Percentiles rank a stretch among this genome's conserved stretches.
These are phyloP conservation scores for Parus major DNA, from an alignment of 2,113 vertebrate genomes.

Conservation along the genomic window DNA sequence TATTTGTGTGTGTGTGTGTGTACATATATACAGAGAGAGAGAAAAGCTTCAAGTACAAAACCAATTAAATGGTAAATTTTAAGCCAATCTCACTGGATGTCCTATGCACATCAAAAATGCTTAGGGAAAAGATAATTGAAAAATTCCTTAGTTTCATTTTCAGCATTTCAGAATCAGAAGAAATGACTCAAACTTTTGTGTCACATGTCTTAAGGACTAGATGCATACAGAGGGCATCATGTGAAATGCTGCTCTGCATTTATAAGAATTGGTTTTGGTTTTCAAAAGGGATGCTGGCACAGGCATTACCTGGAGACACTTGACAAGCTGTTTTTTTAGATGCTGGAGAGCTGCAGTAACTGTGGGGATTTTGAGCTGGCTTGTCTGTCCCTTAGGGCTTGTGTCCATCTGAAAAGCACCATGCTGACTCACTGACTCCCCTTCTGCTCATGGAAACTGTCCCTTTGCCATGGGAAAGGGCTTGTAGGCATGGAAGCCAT, in stretches of 20 bases:
- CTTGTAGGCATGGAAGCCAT: neutral
- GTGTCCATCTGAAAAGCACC: neutral
- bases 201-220: neutral
- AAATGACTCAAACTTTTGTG: neutral
- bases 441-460: neutral
- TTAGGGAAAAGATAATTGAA: neutral
- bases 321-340: neutral
- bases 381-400: neutral
- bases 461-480: neutral
- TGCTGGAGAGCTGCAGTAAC: neutral
- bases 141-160: neutral
- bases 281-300: neutral
- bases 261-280: neutral
- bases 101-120: neutral
- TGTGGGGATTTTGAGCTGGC: neutral
- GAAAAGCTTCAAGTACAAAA: slow-evolving; percentile 37
- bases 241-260: neutral
- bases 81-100: neutral
- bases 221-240: neutral
- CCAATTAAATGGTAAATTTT: slow-evolving; percentile 5
- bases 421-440: neutral
- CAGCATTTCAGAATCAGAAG: neutral
- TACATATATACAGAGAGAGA: neutral
- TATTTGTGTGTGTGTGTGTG: neutral
- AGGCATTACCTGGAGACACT: neutral